phyloP scores from a whole-genome alignment of 2,888 invertebrate species.

The Papilio demoleus region DNA sequence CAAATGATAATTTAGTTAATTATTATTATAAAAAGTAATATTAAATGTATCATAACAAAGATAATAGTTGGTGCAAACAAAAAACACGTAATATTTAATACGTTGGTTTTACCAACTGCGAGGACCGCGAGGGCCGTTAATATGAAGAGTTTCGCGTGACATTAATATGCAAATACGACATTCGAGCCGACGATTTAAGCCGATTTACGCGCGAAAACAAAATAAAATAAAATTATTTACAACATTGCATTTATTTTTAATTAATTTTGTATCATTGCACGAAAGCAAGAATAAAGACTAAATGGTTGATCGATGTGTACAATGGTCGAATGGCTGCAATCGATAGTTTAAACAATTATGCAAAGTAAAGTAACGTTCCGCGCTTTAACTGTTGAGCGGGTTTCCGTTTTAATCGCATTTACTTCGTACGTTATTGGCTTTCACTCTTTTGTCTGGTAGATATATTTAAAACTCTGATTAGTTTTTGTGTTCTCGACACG shows the following conservation, averaged over 20 bases:
- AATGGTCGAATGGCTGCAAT: slow-evolving; percentile 1
- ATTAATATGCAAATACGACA: slow-evolving; percentile 74
- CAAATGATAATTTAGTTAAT: too few species aligned
- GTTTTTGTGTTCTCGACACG: background rate
- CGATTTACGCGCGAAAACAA: slow-evolving; percentile 54
- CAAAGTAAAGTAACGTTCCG: slow-evolving; percentile 11
- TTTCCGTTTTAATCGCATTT: slow-evolving; percentile 19
- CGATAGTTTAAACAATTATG: slow-evolving; percentile 23
- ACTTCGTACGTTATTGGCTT: slow-evolving; percentile 7
- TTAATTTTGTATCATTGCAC: background rate
- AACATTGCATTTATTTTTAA: slow-evolving; percentile 13
- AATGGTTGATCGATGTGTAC: background rate
- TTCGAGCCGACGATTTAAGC: slow-evolving; percentile 62
- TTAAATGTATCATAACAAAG: too few species aligned
- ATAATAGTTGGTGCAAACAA: too few species aligned
- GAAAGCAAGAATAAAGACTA: too few species aligned
- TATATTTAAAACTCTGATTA: background rate
- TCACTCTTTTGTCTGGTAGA: slow-evolving; percentile 4
- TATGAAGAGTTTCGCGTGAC: slow-evolving; percentile 63
- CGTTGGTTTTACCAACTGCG: slow-evolving; percentile 57
- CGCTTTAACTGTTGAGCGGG: slow-evolving; percentile 10
- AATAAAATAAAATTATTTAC: slow-evolving; percentile 11
- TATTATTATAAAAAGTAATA: too few species aligned
- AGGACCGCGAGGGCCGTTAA: slow-evolving; percentile 65
- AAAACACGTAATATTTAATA: background rate